phyloP scores from a whole-genome alignment of 2,888 invertebrate genomes.

The Polydrusus cervinus region DNA sequence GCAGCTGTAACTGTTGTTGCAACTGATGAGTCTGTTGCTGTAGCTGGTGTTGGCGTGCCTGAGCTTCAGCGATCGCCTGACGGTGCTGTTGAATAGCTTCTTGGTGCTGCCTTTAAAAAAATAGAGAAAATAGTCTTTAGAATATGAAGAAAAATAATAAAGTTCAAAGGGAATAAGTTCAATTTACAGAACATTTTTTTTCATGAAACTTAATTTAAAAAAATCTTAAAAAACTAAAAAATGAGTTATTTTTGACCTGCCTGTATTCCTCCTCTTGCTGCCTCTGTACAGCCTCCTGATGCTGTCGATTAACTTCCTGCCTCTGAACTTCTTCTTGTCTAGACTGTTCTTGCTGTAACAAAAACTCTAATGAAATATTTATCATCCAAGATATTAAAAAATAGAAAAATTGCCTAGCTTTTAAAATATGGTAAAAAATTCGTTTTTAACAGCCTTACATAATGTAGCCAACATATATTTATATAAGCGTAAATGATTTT shows the following conservation, averaged over 20 bases:
- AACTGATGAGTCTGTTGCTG: constrained; percentile 72
- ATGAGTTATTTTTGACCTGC: constrained; percentile 59
- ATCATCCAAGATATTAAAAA: not conserved
- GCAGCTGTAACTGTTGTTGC: constrained; percentile 71
- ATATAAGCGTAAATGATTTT: not conserved
- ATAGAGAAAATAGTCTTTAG: not conserved
- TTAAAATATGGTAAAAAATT: too few relatives aligned
- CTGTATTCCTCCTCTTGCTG: constrained; percentile 69
- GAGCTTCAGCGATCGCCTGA: constrained; percentile 68
- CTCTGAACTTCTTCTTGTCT: constrained; percentile 67
- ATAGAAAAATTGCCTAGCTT: not conserved
- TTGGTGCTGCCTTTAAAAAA: constrained; percentile 65
- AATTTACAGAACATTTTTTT: too few relatives aligned
- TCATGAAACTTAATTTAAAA: not conserved
- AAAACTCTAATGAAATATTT: not conserved
- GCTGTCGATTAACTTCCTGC: constrained; percentile 64
- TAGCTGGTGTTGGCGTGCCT: constrained; percentile 71
- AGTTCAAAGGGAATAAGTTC: not conserved
- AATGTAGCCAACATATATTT: too few relatives aligned
- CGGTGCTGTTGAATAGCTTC: constrained; percentile 66
- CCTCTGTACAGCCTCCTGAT: constrained; percentile 61
- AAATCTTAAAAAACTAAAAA: not conserved
- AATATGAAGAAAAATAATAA: not conserved
- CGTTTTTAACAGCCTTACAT: too few relatives aligned
- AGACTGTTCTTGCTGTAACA: constrained; percentile 55